A percentile compares a stretch with the other conserved stretches of the same genome.
Evolutionary conservation across 2,888 invertebrate species (phyloP).

Genomic region (Limnephilus auricula): DNA sequence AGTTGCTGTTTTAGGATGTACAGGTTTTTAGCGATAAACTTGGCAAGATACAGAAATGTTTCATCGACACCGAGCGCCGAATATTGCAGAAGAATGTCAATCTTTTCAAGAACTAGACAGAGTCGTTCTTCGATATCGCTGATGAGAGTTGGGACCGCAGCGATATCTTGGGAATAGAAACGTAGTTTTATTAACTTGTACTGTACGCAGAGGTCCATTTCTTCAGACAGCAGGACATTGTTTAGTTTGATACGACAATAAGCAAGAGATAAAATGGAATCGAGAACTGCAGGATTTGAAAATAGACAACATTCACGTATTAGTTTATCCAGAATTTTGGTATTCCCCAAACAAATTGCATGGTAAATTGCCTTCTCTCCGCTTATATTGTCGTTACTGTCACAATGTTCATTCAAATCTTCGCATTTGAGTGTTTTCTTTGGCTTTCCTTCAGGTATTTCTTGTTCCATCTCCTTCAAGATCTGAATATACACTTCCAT

Average conservation of each 20-base stretch:
- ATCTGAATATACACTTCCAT: not conserved
- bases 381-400: not conserved
- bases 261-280: not conserved
- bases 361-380: conserved; percentile 2
- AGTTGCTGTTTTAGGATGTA: conserved; percentile 41
- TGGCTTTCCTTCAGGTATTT: not conserved
- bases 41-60: conserved; percentile 16
- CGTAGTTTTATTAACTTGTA: conserved; percentile 16
- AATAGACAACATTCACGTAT: not conserved
- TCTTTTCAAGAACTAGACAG: not conserved
- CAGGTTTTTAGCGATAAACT: conserved; percentile 26
- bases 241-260: conserved; percentile 12
- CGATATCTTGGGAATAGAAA: not conserved
- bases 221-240: conserved; percentile 1
- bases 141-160: not conserved
- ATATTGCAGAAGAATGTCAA: not conserved
- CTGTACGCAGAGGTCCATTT: conserved; percentile 11
- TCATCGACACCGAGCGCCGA: not conserved
- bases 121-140: not conserved
- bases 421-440: not conserved
- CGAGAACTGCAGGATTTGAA: not conserved
- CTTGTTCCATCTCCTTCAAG: not conserved
- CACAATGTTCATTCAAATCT: not conserved
- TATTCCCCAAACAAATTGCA: conserved; percentile 9
- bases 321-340: not conserved